Conservation (phyloP, 2,797 vertebrate species). For the Sebastes nivosus region DNA sequence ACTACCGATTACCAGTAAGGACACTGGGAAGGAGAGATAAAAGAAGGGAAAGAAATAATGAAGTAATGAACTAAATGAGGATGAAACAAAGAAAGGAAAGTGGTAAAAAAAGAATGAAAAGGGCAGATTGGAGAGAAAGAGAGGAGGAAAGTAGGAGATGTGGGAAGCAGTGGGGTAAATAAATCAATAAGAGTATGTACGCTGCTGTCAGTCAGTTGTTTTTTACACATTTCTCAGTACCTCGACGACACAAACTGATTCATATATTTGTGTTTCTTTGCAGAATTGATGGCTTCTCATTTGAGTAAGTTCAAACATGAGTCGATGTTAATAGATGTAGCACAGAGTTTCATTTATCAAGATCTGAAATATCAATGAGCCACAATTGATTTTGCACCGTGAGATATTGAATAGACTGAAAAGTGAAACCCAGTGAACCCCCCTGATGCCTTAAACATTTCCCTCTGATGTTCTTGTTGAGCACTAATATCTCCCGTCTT, state of each 20-base stretch:
- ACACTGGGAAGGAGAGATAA: not conserved
- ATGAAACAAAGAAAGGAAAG: not conserved
- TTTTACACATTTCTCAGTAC: not conserved
- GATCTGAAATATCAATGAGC: constrained; percentile 2
- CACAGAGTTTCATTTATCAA: not conserved
- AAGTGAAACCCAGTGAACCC: constrained; percentile 14
- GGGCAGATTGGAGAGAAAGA: not conserved
- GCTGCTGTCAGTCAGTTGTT: not conserved
- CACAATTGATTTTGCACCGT: not conserved
- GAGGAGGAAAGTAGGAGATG: too few relatives aligned
- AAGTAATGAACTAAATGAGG: not conserved
- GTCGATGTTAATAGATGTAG: not conserved
- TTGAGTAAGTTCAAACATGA: constrained; percentile 89
- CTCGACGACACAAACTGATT: constrained; percentile 14
- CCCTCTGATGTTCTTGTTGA: not conserved
- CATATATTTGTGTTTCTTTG: constrained; percentile 78
- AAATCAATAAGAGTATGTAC: not conserved
- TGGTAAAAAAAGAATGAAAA: not conserved
- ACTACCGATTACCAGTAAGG: constrained; percentile 95
- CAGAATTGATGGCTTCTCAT: constrained; percentile 95
- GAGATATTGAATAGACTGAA: constrained; percentile 9
- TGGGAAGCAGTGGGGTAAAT: not conserved
- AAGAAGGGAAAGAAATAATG: not conserved
- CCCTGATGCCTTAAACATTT: not conserved
- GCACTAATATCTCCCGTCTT: constrained; percentile 1